Percentiles rank a stretch among this genome's conserved stretches.
Conservation (phyloP, 37 sponge, comb jelly and placozoan genomes). For the Agelas oroides region DNA sequence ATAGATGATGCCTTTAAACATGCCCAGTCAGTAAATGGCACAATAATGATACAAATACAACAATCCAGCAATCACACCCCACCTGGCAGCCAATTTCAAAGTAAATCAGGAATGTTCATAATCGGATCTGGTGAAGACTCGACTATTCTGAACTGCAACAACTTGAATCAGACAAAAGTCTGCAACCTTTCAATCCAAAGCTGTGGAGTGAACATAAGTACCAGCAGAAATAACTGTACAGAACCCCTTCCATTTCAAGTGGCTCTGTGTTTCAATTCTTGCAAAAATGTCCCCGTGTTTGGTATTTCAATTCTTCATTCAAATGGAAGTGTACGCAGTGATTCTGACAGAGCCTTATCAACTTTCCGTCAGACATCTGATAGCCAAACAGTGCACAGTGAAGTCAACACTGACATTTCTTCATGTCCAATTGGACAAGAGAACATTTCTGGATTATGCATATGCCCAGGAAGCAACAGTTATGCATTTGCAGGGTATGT, state of each 20-base stretch:
- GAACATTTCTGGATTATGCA: not conserved
- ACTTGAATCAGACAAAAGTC: not conserved
- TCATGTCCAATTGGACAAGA: slow-evolving; percentile 20
- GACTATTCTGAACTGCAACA: not conserved
- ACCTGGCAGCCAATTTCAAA: too few species aligned
- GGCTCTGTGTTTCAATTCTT: not conserved
- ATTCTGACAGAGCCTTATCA: not conserved
- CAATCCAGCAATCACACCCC: too few species aligned
- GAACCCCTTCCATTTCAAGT: not conserved
- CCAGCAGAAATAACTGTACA: not conserved
- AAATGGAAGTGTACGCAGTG: not conserved
- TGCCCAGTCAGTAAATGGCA: too few species aligned
- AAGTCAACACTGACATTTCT: not conserved
- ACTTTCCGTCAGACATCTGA: not conserved
- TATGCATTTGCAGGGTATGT: not conserved
- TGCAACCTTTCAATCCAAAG: not conserved
- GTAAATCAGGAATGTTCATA: too few species aligned
- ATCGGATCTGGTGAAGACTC: too few species aligned
- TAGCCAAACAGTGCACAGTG: not conserved
- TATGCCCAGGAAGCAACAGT: too few species aligned
- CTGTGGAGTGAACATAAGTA: not conserved
- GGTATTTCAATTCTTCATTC: slow-evolving; percentile 11
- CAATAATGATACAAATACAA: too few species aligned
- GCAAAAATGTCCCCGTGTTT: not conserved
- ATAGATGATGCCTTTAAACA: too few species aligned